Percentiles rank a stretch among this genome's conserved stretches.
Evolutionary conservation across 2,797 vertebrate species (phyloP).

Genomic region (Emydoidea blandingii): DNA sequence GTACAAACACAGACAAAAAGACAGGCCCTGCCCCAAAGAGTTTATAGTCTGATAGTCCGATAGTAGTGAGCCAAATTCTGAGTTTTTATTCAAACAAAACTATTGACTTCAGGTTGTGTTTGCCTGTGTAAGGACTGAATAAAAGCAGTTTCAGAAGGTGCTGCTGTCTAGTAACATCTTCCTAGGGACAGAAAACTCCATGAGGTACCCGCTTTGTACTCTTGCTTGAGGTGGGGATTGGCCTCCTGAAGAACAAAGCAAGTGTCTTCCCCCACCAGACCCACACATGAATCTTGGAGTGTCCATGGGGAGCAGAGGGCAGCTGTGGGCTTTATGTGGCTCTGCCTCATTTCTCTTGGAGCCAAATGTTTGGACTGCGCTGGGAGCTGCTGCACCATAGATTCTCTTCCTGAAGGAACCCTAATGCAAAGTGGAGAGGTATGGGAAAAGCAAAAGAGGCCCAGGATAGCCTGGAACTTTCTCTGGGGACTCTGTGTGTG

Average conservation of each 20-base stretch:
- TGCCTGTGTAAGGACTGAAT: too few species aligned
- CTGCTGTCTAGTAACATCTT: not conserved
- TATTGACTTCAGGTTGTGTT: not conserved
- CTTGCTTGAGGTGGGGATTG: not conserved
- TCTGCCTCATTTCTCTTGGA: not conserved
- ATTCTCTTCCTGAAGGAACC: too few species aligned
- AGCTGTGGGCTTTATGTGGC: not conserved
- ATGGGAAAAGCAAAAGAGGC: too few species aligned
- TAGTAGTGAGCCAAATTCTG: not conserved
- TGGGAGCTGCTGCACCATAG: too few species aligned
- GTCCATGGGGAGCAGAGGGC: not conserved
- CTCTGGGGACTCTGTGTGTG: not conserved
- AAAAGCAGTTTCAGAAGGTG: not conserved
- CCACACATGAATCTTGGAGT: not conserved
- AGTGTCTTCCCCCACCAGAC: not conserved
- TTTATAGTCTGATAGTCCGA: not conserved
- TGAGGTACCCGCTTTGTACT: not conserved
- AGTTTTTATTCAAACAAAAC: not conserved
- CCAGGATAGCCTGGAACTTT: too few species aligned
- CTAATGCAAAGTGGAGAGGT: too few species aligned
- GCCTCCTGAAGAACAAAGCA: not conserved
- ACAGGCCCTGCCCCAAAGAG: not conserved
- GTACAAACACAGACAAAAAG: not conserved
- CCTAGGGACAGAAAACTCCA: not conserved
- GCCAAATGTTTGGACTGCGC: too few species aligned